Evolutionary conservation across 2,888 invertebrate species (phyloP), one percentile per base, ranked within the genome.

Genomic region (Melinopterus prodromus): DNA sequence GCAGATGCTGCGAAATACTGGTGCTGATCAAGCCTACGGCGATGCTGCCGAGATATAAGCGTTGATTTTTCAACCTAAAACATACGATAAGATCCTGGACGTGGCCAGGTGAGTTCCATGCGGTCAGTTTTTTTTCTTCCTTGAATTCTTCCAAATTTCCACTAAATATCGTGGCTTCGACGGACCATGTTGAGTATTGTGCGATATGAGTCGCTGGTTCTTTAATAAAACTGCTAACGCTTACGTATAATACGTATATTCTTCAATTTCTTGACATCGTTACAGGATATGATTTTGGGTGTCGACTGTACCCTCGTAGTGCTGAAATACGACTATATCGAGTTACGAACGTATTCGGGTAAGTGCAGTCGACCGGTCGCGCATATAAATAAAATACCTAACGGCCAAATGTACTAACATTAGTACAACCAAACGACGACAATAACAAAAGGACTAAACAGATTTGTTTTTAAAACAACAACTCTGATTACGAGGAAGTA

Each of bases 331-430:
- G 53, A 53, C 53, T 12, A 53, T 53, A 53, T 53, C 9, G 12
- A 53, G 12, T 1, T 26, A 53, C 9, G 9, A 2, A 53, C 53
- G 53, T 53, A 53, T 53, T 4, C 53, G 53, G 53, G 53, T 6
- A 9, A 53, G 53, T 53, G 9, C 9, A 53, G 53, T 53, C 53
- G 12, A 53, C 53, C 53, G 53, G 12, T 53, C 53, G 9, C 9
- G 12, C 53, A 53, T 53, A 53, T 6, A 97, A 98, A 53, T 6
- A 97, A 98, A 90, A 26, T 26, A 26, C 26, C 26, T 26, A 26
- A 26, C 26, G 26, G 2, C 26, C 26, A 26, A 26, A 26, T 26
- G 26, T 26, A 26, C 26, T 26, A 26, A 26, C 26, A 26, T 26
- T 26, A 26, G 26, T 26, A 26, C 26, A 26, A 26, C 26, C 26